Evolutionary conservation across 2,797 vertebrate species (phyloP), one percentile per base, ranked within the genome.

Genomic region (Spizella passerina): DNA sequence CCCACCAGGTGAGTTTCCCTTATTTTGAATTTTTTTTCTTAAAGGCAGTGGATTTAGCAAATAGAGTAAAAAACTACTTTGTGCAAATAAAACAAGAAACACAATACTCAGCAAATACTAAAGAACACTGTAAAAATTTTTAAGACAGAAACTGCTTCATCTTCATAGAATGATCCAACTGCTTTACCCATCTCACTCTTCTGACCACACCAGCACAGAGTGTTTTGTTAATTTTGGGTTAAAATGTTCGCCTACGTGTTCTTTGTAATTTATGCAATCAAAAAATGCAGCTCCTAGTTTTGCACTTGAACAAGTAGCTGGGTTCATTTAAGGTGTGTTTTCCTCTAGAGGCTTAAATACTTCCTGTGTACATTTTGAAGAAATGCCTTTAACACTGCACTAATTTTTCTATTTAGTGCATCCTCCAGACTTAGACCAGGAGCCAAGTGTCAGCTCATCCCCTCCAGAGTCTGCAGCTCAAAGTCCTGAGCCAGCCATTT

Each of bases 1-100:
- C 32, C 57, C 14, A 36, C 38, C 53, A 50, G 91, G 97, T 98
- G 71, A 96, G 94, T 81, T 39, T 71, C 18, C 53, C 30, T 65
- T 88, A 14, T 52, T 87, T 82, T 80, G 79, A 77, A 88, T 56
- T 59, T 8, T 49, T 46, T 72, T 85, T 69, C 13, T 73, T n/a
- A 34, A n/a, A 89, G 27, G 7, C 20, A 77, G 5, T 64, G 63
- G 29, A 50, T 79, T 24, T 56, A 47, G 17, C 30, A 84, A n/a
- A 36, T n/a, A 26, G 30, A 65, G 2, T 61, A 13, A 65, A 71
- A 73, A 66, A 71, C n/a, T 43, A 47, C 27, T 82, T 59, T 14
- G n/a, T 86, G 44, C 29, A 82, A 47, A 14, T 59, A 64, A 47
- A 57, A 39, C 17, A 56, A 63, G 39, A 36, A 82, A 73, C 11